Conservation (phyloP, 2,113 vertebrate species). For the Lophotis ruficrista region DNA sequence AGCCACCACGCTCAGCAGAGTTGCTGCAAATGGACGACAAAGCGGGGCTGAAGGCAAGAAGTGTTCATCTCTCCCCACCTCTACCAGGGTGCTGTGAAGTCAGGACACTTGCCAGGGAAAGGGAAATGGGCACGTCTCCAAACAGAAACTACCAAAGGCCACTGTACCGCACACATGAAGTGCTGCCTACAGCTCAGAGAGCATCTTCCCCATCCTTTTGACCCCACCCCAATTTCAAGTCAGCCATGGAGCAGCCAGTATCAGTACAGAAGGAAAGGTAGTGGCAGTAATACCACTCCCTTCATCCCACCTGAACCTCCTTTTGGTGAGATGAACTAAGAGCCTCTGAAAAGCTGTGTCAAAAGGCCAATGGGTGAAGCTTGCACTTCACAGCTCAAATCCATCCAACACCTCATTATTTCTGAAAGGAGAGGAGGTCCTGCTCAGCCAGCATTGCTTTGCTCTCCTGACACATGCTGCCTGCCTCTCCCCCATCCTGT, state of each 20-base stretch:
- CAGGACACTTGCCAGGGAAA: not conserved
- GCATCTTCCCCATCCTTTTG: not conserved
- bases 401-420: not conserved
- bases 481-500: not conserved
- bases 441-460: not conserved
- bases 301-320: not conserved
- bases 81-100: not conserved
- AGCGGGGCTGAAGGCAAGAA: not conserved
- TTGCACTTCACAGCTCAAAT: not conserved
- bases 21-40: not conserved
- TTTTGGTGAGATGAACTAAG: not conserved
- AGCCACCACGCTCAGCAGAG: not conserved
- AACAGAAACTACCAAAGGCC: not conserved
- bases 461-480: not conserved
- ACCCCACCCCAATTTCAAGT: not conserved
- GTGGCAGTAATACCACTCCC: not conserved
- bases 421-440: not conserved
- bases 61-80: not conserved
- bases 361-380: not conserved
- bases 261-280: not conserved
- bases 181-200: not conserved
- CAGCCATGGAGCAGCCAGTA: not conserved
- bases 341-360: not conserved
- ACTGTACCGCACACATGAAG: not conserved
- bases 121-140: fast-evolving